Evolutionary conservation across 2,888 invertebrate species (phyloP).

Genomic region (Melanargia galathea): DNA sequence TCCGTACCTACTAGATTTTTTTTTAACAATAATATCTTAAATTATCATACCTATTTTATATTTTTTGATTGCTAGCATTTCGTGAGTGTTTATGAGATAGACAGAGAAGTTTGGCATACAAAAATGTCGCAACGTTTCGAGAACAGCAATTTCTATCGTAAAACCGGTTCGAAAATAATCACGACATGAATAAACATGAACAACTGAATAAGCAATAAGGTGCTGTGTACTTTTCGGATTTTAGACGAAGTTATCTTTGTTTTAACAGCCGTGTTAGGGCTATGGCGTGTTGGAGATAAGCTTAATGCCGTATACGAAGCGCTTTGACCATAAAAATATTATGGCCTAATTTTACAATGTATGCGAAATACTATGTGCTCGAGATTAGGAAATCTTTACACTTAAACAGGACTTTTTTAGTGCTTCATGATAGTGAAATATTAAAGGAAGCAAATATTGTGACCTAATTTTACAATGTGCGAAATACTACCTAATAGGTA

Average conservation of each 20-base stretch:
- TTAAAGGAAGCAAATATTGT: too few species aligned
- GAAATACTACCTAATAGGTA: too few species aligned
- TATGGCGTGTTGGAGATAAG: neutral
- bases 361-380: neutral
- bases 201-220: neutral
- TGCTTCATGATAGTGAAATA: neutral
- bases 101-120: neutral
- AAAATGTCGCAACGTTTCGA: constrained; percentile 3
- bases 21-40: neutral
- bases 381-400: neutral
- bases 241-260: constrained; percentile 5
- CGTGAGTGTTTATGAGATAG: neutral
- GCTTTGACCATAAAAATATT: neutral
- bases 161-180: constrained; percentile 15
- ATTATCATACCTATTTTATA: neutral
- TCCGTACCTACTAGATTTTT: too few species aligned
- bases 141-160: neutral
- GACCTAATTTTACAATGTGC: constrained; percentile 3
- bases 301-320: neutral
- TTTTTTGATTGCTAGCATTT: too few species aligned
- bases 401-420: neutral
- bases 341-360: constrained; percentile 5
- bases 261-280: constrained; percentile 5
- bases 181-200: constrained; percentile 15
- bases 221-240: constrained; percentile 13